phyloP scores from a whole-genome alignment of 2,113 vertebrate genomes.

The Nycticryphes semicollaris region DNA sequence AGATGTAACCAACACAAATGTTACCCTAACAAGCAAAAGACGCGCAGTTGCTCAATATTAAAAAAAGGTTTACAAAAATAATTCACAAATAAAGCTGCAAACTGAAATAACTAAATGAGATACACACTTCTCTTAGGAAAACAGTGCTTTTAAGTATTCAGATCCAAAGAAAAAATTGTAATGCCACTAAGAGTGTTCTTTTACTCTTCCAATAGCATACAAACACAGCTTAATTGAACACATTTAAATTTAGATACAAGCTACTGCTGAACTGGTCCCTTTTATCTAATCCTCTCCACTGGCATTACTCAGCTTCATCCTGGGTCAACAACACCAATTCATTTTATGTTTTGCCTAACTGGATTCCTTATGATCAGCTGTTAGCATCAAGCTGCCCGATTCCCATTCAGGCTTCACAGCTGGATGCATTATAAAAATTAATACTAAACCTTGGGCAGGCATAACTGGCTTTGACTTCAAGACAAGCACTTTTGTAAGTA shows the following conservation, averaged over 20 bases:
- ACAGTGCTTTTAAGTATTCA: neutral
- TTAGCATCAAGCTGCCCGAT: neutral
- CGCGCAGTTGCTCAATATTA: rapidly evolving
- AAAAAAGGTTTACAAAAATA: neutral
- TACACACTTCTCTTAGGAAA: neutral
- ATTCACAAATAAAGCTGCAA: neutral
- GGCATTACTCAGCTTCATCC: neutral
- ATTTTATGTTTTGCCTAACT: neutral
- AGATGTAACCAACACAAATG: neutral
- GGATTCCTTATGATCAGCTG: constrained; percentile 8
- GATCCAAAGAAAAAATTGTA: neutral
- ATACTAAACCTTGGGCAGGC: constrained; percentile 1
- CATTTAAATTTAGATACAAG: neutral
- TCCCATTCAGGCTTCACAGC: constrained; percentile 42
- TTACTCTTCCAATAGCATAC: neutral
- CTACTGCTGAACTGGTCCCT: neutral
- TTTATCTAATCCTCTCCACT: neutral
- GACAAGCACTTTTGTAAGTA: constrained; percentile 9
- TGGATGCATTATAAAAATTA: constrained; percentile 8
- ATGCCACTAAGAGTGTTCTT: neutral
- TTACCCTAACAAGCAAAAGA: neutral
- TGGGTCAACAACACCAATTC: constrained; percentile 21
- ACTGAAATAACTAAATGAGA: neutral
- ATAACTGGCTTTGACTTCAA: constrained; percentile 23
- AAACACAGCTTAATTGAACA: neutral